A percentile compares a stretch with the other conserved stretches of the same genome.
Evolutionary conservation across 37 sponge, comb jelly and placozoan genomes (phyloP).

Genomic region (Spongilla lacustris): DNA sequence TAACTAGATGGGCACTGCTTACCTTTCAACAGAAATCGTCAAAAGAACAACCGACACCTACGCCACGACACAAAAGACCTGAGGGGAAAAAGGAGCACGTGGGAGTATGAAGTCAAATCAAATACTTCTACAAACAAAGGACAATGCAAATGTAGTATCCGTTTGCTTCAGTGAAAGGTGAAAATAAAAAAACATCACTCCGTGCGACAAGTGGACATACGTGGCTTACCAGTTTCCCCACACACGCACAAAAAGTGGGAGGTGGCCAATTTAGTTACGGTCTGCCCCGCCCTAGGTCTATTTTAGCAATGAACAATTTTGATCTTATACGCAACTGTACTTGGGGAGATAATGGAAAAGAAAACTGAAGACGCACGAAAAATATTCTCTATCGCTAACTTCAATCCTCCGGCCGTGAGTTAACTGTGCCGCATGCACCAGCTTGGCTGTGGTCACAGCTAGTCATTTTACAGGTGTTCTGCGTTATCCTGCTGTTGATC

Average conservation of each 20-base stretch:
- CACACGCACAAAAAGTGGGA: neutral
- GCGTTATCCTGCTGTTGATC: constrained; percentile 34
- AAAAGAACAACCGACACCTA: neutral
- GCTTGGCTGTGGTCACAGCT: neutral
- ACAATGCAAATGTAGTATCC: neutral
- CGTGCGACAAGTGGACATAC: neutral
- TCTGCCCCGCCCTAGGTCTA: neutral
- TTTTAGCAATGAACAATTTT: neutral
- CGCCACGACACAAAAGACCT: neutral
- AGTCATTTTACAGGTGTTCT: constrained; percentile 29
- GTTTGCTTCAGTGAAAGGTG: neutral
- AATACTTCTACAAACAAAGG: neutral
- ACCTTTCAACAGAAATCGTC: neutral
- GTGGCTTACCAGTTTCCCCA: neutral
- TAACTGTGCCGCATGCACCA: neutral
- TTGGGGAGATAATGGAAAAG: neutral
- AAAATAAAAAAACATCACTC: neutral
- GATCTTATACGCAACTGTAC: neutral
- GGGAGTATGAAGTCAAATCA: neutral
- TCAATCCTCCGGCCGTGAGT: constrained; percentile 59
- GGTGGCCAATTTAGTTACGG: neutral
- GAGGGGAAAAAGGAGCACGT: neutral
- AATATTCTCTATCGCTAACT: constrained; percentile 42
- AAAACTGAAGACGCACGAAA: neutral
- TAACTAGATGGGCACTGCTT: neutral